These are phyloP conservation scores for Heteromyza rotundicornis DNA, from an alignment of 2,888 invertebrate species.

Conservation along the genomic window DNA sequence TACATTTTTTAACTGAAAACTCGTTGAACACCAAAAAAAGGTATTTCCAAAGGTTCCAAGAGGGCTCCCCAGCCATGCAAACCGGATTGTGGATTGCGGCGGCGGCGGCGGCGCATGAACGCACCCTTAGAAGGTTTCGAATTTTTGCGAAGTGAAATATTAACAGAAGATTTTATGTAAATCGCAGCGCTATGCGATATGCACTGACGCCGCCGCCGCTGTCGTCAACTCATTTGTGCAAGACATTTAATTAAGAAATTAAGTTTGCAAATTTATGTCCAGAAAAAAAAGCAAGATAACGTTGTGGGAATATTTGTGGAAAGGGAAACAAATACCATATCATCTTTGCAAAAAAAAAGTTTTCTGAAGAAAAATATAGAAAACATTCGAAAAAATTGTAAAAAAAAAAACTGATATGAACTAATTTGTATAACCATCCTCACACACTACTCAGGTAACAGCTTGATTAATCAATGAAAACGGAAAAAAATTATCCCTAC, in stretches of 20 bases:
- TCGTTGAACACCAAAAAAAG: background rate
- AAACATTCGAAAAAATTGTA: too few relatives aligned
- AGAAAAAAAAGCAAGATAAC: slow-evolving; percentile 2
- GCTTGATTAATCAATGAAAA: too few relatives aligned
- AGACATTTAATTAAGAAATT: slow-evolving; percentile 46
- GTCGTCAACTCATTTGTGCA: slow-evolving; percentile 24
- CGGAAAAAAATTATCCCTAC: too few relatives aligned
- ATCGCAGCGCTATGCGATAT: background rate
- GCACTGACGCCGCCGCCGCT: background rate
- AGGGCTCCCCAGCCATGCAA: too few relatives aligned
- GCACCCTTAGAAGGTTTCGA: slow-evolving; percentile 1
- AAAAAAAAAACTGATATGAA: too few relatives aligned
- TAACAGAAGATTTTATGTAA: slow-evolving; percentile 8
- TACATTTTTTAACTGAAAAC: slow-evolving; percentile 34
- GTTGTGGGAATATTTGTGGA: background rate
- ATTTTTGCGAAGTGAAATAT: background rate
- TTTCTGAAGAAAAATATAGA: too few relatives aligned
- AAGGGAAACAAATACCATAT: too few relatives aligned
- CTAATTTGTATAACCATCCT: too few relatives aligned
- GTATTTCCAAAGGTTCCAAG: too few relatives aligned
- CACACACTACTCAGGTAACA: too few relatives aligned
- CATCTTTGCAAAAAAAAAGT: too few relatives aligned
- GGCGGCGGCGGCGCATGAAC: background rate
- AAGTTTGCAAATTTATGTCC: slow-evolving; percentile 42
- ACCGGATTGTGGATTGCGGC: background rate